Percentiles rank a stretch among this genome's conserved stretches.
These are phyloP conservation scores for Netelia virgata DNA, from an alignment of 2,888 invertebrate species.

Conservation along the genomic window DNA sequence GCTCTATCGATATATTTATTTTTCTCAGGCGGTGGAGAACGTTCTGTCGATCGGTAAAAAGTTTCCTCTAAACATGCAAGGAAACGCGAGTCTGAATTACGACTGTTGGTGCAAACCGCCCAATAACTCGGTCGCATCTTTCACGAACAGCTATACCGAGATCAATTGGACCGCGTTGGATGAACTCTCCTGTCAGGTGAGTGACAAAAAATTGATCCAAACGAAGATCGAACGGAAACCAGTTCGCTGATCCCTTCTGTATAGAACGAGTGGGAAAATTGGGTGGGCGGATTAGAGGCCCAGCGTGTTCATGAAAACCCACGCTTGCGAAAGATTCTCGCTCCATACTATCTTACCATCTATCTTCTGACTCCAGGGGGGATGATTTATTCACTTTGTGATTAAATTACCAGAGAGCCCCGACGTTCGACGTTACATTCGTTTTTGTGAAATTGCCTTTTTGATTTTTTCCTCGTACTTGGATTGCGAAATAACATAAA, in stretches of 20 bases:
- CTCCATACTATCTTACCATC: neutral
- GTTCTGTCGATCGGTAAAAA: slow-evolving; percentile 94
- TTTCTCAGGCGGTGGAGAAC: slow-evolving; percentile 95
- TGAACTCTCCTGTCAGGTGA: slow-evolving; percentile 89
- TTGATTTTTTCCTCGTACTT: neutral
- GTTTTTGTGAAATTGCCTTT: neutral
- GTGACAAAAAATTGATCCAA: slow-evolving; percentile 68
- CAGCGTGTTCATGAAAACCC: neutral
- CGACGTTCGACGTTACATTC: neutral
- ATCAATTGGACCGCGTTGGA: slow-evolving; percentile 89
- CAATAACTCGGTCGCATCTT: slow-evolving; percentile 84
- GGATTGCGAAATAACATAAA: neutral
- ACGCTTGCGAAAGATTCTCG: neutral
- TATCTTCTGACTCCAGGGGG: neutral
- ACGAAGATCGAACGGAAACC: neutral
- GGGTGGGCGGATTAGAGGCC: slow-evolving; percentile 12
- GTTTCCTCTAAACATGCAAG: slow-evolving; percentile 91
- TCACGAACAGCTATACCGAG: slow-evolving; percentile 86
- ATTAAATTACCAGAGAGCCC: neutral
- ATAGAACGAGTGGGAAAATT: neutral
- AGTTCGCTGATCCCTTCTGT: neutral
- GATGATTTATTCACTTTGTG: slow-evolving; percentile 20
- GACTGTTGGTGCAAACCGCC: slow-evolving; percentile 91
- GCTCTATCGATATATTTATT: neutral
- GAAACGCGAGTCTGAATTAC: slow-evolving; percentile 87